Conservation (phyloP, 1,140 invertebrate species). For the Aphis craccivora region DNA sequence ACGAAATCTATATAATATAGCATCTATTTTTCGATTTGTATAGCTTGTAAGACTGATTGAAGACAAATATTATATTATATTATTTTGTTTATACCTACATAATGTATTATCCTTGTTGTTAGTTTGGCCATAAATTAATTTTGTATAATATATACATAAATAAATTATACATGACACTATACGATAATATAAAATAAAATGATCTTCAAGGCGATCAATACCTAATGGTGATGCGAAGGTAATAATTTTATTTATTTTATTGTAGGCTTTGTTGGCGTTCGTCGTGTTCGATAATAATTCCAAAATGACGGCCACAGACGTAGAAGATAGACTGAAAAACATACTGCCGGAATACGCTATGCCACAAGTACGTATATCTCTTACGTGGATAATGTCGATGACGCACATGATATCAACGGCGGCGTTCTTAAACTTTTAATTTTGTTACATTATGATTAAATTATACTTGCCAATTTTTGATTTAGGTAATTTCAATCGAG, state of each 20-base stretch:
- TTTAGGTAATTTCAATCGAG: constrained; percentile 74
- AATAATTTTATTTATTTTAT: neutral
- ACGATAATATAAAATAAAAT: neutral
- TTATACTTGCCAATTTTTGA: constrained; percentile 47
- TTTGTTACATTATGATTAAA: neutral
- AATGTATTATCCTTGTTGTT: neutral
- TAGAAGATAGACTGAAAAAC: constrained; percentile 72
- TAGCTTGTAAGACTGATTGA: neutral
- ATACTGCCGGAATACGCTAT: constrained; percentile 78
- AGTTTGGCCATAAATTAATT: neutral
- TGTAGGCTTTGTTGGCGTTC: constrained; percentile 76
- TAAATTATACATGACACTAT: neutral
- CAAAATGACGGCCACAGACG: constrained; percentile 68
- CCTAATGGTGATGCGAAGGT: neutral
- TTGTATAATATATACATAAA: no score
- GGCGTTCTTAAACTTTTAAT: neutral
- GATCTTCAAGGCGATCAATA: neutral
- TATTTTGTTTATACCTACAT: neutral
- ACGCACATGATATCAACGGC: no score
- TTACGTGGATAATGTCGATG: neutral
- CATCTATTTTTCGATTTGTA: neutral
- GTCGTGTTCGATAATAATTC: constrained; percentile 69
- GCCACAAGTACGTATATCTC: constrained; percentile 68
- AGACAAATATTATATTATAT: no score
- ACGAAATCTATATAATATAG: neutral